phyloP scores from a whole-genome alignment of 1,140 invertebrate genomes.

The Zaprionus nigranus region DNA sequence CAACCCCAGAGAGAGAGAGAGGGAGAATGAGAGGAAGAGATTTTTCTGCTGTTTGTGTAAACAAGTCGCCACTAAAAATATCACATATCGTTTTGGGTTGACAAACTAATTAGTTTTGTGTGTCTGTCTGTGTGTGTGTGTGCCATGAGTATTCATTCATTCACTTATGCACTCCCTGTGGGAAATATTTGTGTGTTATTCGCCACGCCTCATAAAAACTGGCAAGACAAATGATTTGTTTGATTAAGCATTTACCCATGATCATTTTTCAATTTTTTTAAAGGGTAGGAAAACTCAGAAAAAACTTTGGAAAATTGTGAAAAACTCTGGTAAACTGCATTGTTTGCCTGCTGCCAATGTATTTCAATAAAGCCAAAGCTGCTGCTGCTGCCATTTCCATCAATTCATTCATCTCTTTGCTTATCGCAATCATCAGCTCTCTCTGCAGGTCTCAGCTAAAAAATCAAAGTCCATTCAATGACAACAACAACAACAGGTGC shows the following conservation, averaged over 20 bases:
- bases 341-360: not conserved
- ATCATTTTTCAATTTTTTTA: slow-evolving; percentile 13
- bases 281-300: not conserved
- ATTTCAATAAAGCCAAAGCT: not conserved
- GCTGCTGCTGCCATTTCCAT: not conserved
- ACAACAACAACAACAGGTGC: slow-evolving; percentile 8
- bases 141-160: slow-evolving; percentile 9
- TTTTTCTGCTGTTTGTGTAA: slow-evolving; percentile 39
- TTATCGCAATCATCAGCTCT: not conserved
- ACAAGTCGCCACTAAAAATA: slow-evolving; percentile 74
- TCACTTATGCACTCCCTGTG: slow-evolving; percentile 17
- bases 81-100: slow-evolving; percentile 63
- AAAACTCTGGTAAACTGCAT: not conserved
- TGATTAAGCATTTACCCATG: slow-evolving; percentile 42
- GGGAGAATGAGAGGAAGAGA: not conserved
- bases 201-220: slow-evolving; percentile 33
- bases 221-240: slow-evolving; percentile 33
- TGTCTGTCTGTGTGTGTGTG: not conserved
- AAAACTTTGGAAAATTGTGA: not conserved
- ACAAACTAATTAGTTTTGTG: slow-evolving; percentile 65
- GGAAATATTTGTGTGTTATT: slow-evolving; percentile 41
- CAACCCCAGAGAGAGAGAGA: slow-evolving; percentile 12
- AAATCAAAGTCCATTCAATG: slow-evolving; percentile 34
- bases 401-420: slow-evolving; percentile 1
- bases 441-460: not conserved